Evolutionary conservation across 2,113 vertebrate genomes (phyloP), one percentile per base, ranked within the genome.

Genomic region (Pterocles orientalis): DNA sequence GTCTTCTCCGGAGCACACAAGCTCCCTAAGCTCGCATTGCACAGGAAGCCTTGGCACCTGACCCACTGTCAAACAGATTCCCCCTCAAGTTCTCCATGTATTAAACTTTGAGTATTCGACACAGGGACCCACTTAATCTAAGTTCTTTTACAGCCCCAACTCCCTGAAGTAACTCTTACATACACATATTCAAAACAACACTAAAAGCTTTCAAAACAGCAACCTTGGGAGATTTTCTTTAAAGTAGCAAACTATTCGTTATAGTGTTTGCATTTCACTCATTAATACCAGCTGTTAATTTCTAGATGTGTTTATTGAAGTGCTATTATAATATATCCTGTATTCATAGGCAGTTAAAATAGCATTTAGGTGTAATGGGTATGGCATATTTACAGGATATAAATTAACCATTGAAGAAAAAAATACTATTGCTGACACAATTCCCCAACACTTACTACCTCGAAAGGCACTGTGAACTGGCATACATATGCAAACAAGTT

Each of bases 401-500:
- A 12, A 92, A 87, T 76, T 93, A 83, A 76, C 39, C 86, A 15
- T 3, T 36, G 75, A 75, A 34, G 8, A 21, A n/a, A 33, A 71
- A 50, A 80, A 50, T 57, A 23, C 26, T 73, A 47, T 34, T 90
- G 39, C 51, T 83, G 75, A 93, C 71, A 88, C 60, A 81, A 81
- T 80, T 87, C 51, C 79, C 9, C 28, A 86, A 61, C 20, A 79
- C n/a, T 80, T 78, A 28, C 41, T 25, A 60, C 48, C 85, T 89
- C 73, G 70, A 88, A 92, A 92, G 24, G 51, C 56, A 85, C 57
- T 68, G 89, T 71, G 68, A 84, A 45, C 41, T 72, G 73, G n/a
- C 79, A 89, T 41, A 72, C 43, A 85, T 70, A 95, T 33, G 90
- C 85, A 95, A 90, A 87, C 73, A 82, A 81, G 62, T 76, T 92